Base-by-base conservation (phyloP, 2,888 invertebrate species). In the Strigamia transsilvanica region DNA sequence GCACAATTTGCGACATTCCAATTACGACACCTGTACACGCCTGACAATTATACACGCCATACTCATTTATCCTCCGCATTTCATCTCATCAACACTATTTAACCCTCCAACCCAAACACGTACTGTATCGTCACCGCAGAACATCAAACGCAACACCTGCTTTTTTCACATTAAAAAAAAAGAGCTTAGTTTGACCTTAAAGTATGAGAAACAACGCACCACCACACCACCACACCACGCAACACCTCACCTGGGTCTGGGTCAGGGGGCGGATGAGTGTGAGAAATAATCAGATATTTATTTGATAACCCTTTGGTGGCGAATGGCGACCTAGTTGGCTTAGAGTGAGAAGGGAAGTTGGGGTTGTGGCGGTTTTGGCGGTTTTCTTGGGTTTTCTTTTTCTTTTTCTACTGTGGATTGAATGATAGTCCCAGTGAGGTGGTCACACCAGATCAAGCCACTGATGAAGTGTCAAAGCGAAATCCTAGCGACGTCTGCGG, bases 401-500 rank as follows among this genome's bases (percentile, higher is more conserved):
- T 66, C 12, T n/a, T 66, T 66, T 66, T 66, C 18, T 23, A 18
- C 21, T 1, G 23, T 12, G 18, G 21, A 66, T 66, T 66, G 61
- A 66, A 66, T 66, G 61, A 66, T 66, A 66, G 61, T 66, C 61
- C 61, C 61, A 66, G 1, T 6, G 61, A 66, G 61, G 61, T 66
- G 61, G 61, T 66, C 61, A 66, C 61, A 18, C 21, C 61, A 66
- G 61, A 21, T 66, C 61, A 12, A 23, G 61, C 61, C 61, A 21
- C 61, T 66, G 61, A 66, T 66, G 61, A 66, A 66, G 61, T 66
- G 61, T 66, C 61, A 66, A 66, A 66, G 61, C 13, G 61, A 66
- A 66, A 66, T 66, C 61, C 61, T 5, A 23, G 12, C 2, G 6
- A 66, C 61, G 61, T 66, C 21, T 12, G 23, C 18, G 61, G 61